Conservation (phyloP, 2,888 invertebrate species). For the Nymphalis c-album region DNA sequence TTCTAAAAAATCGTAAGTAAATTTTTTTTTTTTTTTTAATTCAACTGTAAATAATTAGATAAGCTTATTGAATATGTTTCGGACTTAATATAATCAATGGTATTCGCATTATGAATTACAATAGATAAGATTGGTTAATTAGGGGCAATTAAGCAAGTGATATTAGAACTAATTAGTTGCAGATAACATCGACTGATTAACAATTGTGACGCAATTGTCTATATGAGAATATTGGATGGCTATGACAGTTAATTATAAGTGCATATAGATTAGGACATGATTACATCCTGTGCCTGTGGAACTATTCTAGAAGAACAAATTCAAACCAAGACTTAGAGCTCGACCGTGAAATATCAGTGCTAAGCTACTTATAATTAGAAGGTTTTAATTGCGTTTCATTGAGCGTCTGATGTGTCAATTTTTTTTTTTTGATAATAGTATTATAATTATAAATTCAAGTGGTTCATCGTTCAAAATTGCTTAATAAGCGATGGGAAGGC, state of each 20-base stretch:
- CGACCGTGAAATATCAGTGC: too few relatives aligned
- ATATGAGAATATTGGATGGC: conserved; percentile 19
- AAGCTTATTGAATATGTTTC: not conserved
- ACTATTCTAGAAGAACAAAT: not conserved
- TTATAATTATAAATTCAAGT: too few relatives aligned
- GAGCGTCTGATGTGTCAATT: too few relatives aligned
- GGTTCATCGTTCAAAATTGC: too few relatives aligned
- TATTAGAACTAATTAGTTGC: conserved; percentile 43
- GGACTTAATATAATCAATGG: conserved; percentile 1
- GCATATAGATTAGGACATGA: not conserved
- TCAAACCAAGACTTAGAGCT: not conserved
- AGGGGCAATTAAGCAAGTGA: conserved; percentile 40
- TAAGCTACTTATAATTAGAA: too few relatives aligned
- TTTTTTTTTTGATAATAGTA: too few relatives aligned
- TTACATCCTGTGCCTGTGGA: not conserved
- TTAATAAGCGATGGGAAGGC: too few relatives aligned
- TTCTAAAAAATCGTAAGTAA: too few relatives aligned
- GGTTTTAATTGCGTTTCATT: too few relatives aligned
- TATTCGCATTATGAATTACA: conserved; percentile 17
- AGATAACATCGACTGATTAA: conserved; percentile 45
- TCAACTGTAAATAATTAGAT: not conserved
- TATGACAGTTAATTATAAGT: conserved; percentile 32
- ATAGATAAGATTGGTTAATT: conserved; percentile 42
- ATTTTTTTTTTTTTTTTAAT: not conserved
- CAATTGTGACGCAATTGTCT: conserved; percentile 39